Percentiles rank a stretch among this genome's conserved stretches.
Evolutionary conservation across 2,888 invertebrate genomes (phyloP).

Genomic region (Rhogogaster chlorosoma): DNA sequence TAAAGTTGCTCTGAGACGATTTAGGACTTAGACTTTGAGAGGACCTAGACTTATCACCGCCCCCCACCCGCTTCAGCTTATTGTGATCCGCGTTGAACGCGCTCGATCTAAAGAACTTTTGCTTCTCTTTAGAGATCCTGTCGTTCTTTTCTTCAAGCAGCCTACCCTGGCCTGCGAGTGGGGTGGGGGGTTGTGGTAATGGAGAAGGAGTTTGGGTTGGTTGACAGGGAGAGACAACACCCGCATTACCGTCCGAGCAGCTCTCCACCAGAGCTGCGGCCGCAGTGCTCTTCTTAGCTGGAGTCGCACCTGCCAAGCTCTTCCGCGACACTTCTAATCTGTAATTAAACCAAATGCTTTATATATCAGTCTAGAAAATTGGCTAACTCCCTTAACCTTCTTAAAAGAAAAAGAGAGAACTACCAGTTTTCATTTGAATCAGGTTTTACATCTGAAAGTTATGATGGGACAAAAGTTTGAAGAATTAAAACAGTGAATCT

Average conservation of each 20-base stretch:
- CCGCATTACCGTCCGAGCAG: constrained; percentile 79
- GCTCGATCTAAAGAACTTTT: constrained; percentile 91
- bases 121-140: constrained; percentile 92
- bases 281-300: constrained; percentile 67
- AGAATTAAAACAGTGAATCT: background rate
- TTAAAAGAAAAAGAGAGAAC: background rate
- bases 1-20: constrained; percentile 60
- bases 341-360: constrained; percentile 48
- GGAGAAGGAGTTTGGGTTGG: constrained; percentile 77
- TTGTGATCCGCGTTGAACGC: constrained; percentile 86
- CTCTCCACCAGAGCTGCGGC: constrained; percentile 76
- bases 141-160: constrained; percentile 83
- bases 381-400: background rate
- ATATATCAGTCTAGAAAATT: constrained; percentile 1
- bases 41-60: constrained; percentile 68
- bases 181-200: constrained; percentile 74
- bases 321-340: constrained; percentile 74
- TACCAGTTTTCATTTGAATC: background rate
- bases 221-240: constrained; percentile 78
- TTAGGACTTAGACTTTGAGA: constrained; percentile 65
- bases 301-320: constrained; percentile 64
- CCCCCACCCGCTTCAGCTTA: constrained; percentile 71
- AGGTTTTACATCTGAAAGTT: background rate
- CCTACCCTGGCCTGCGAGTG: constrained; percentile 77
- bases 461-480: background rate